A percentile compares a stretch with the other conserved stretches of the same genome.
These are phyloP conservation scores for Eriosoma lanigerum DNA, from an alignment of 1,140 invertebrate species.

Conservation along the genomic window DNA sequence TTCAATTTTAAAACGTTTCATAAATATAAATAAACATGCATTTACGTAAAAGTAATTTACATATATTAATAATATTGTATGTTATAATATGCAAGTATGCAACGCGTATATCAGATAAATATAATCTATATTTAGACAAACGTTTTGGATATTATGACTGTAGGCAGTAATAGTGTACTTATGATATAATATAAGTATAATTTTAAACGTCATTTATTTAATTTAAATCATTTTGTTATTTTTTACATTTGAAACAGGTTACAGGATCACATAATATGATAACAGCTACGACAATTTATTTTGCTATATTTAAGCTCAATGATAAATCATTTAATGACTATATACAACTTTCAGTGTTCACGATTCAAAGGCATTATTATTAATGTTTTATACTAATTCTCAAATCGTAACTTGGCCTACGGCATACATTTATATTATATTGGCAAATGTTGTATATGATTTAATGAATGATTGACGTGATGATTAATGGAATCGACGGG, in stretches of 20 bases:
- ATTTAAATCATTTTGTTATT: not conserved
- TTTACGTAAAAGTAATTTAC: too few relatives aligned
- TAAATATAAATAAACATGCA: too few relatives aligned
- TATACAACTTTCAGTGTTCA: not conserved
- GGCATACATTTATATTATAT: not conserved
- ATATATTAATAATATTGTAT: too few relatives aligned
- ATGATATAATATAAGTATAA: too few relatives aligned
- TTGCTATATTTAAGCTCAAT: not conserved
- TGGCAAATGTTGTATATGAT: not conserved
- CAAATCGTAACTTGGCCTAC: not conserved
- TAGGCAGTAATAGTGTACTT: too few relatives aligned
- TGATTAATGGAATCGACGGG: conserved; percentile 27
- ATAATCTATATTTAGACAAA: too few relatives aligned
- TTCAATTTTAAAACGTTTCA: too few relatives aligned
- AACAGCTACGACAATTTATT: not conserved
- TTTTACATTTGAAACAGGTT: not conserved
- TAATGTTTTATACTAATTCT: conserved; percentile 16
- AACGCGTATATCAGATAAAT: too few relatives aligned
- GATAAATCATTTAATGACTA: not conserved
- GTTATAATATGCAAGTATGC: too few relatives aligned
- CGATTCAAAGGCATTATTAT: not conserved
- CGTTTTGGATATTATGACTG: too few relatives aligned
- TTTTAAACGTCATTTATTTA: not conserved
- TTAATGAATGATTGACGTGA: conserved; percentile 17
- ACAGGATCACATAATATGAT: not conserved